phyloP scores from a whole-genome alignment of 2,113 vertebrate species.

The Corythaixoides concolor region DNA sequence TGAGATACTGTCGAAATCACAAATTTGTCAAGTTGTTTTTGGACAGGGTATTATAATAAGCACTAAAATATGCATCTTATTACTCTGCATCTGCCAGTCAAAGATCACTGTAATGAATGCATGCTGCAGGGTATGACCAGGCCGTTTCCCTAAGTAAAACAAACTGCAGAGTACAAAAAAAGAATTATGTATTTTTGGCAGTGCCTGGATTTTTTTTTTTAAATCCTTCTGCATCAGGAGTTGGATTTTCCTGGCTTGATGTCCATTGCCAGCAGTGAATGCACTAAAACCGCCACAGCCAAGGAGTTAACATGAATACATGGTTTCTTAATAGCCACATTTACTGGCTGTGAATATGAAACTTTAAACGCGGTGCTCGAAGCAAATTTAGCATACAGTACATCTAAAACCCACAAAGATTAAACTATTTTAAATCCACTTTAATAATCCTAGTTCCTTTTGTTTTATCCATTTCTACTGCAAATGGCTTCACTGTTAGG shows the following conservation, averaged over 20 bases:
- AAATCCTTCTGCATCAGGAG: conserved; percentile 65
- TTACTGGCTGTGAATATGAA: conserved; percentile 59
- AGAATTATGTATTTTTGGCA: conserved; percentile 73
- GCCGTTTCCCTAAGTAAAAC: conserved; percentile 77
- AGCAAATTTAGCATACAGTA: conserved; percentile 58
- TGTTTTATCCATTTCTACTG: conserved; percentile 33
- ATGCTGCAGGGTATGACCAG: conserved; percentile 79
- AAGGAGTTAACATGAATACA: conserved; percentile 54
- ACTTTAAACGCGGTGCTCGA: conserved; percentile 38
- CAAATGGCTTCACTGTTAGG: conserved; percentile 19
- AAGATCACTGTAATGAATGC: conserved; percentile 81
- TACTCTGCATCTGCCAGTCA: conserved; percentile 82
- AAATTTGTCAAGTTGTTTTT: conserved; percentile 85
- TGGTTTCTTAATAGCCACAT: conserved; percentile 63
- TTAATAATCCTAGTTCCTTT: conserved; percentile 23
- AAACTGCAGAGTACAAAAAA: conserved; percentile 74
- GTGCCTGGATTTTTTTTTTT: conserved; percentile 2
- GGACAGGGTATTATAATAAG: conserved; percentile 84
- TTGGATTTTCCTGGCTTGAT: conserved; percentile 68
- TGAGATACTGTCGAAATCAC: conserved; percentile 84
- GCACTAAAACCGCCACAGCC: conserved; percentile 10
- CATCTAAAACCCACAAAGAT: conserved; percentile 15
- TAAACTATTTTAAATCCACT: conserved; percentile 40
- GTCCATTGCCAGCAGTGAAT: conserved; percentile 35
- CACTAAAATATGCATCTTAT: conserved; percentile 82